Evolutionary conservation across 35 echinoderm and acorn worm species (phyloP).

Genomic region (Stichopus chloronotus): DNA sequence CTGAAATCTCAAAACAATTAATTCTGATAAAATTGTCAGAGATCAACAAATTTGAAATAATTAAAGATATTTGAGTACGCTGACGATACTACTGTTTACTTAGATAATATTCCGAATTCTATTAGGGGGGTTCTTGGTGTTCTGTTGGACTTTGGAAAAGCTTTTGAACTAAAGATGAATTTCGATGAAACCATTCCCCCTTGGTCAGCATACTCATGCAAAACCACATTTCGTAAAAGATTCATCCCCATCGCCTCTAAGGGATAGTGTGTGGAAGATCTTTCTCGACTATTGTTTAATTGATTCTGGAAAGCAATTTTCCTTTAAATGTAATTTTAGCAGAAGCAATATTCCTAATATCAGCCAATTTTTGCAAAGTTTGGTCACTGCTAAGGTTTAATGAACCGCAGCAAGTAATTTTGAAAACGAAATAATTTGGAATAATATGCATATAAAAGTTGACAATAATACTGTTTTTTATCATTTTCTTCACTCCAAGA

Average conservation of each 20-base stretch:
- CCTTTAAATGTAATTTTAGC: too few relatives aligned
- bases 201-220: neutral
- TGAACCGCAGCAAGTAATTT: too few relatives aligned
- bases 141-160: neutral
- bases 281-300: too few relatives aligned
- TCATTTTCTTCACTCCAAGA: too few relatives aligned
- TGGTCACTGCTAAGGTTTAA: too few relatives aligned
- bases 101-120: neutral
- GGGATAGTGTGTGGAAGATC: too few relatives aligned
- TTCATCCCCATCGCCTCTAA: neutral
- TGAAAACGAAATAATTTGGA: too few relatives aligned
- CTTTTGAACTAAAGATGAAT: neutral
- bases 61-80: conserved; percentile 11
- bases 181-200: conserved; percentile 8
- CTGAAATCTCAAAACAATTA: neutral
- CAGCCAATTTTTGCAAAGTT: too few relatives aligned
- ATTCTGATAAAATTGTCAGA: neutral
- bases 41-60: neutral
- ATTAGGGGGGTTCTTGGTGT: neutral
- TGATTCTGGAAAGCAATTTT: too few relatives aligned
- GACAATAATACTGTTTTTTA: too few relatives aligned
- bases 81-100: neutral
- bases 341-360: too few relatives aligned
- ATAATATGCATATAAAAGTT: too few relatives aligned
- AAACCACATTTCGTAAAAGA: neutral